Evolutionary conservation across 2,113 vertebrate genomes (phyloP).

Genomic region (Sisor rabdophorus): DNA sequence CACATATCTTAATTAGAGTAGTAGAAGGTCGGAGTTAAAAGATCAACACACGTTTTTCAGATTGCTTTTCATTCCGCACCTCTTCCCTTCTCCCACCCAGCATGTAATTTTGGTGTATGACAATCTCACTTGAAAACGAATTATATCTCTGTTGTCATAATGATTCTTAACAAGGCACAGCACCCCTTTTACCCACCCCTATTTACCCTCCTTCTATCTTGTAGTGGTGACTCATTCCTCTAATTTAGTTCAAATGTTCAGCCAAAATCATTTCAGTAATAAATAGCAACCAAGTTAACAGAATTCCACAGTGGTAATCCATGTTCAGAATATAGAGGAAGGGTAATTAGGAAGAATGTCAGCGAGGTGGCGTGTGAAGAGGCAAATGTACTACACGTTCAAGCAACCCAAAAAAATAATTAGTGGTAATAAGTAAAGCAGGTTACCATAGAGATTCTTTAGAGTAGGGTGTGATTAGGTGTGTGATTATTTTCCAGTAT

Average conservation of each 20-base stretch:
- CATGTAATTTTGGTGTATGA: slow-evolving; percentile 12
- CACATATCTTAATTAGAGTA: slow-evolving; percentile 1
- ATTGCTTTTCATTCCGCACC: neutral
- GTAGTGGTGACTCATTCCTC: slow-evolving; percentile 24
- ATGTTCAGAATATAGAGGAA: neutral
- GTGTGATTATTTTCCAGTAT: neutral
- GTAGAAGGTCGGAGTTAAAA: slow-evolving; percentile 7
- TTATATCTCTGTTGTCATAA: slow-evolving; percentile 21
- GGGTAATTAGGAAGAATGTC: slow-evolving; percentile 9
- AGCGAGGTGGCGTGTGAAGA: slow-evolving; percentile 15
- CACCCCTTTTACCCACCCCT: neutral
- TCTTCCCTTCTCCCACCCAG: slow-evolving; percentile 10
- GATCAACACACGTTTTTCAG: neutral
- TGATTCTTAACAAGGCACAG: slow-evolving; percentile 10
- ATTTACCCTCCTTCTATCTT: neutral
- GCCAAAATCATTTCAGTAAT: slow-evolving; percentile 45
- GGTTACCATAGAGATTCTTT: slow-evolving; percentile 8
- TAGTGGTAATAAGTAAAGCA: neutral
- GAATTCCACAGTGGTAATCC: slow-evolving; percentile 3
- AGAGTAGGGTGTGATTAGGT: neutral
- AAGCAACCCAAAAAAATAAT: neutral
- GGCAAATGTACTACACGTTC: neutral
- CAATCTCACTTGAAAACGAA: slow-evolving; percentile 16
- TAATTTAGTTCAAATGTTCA: slow-evolving; percentile 41
- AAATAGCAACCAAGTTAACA: slow-evolving; percentile 33